Conservation (phyloP, 2,888 invertebrate species). For the Lycaena phlaeas region DNA sequence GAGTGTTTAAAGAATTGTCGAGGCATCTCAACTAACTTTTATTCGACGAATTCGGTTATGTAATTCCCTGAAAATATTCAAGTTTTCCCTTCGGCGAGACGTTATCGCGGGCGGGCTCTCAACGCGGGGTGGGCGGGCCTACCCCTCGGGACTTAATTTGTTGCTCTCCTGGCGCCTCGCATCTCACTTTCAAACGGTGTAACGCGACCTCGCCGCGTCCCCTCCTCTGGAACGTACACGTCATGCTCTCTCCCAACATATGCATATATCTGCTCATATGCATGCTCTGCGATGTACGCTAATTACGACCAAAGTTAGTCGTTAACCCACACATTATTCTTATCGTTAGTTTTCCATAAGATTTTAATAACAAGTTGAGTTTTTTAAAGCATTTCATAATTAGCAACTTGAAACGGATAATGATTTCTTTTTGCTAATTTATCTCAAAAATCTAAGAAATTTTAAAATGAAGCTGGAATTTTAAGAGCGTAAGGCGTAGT, state of each 20-base stretch:
- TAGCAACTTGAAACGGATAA: not conserved
- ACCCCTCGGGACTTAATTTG: conserved; percentile 71
- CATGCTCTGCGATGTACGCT: conserved; percentile 5
- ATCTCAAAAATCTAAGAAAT: no score
- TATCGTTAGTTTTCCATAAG: not conserved
- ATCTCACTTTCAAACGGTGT: conserved; percentile 71
- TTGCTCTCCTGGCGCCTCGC: conserved; percentile 72
- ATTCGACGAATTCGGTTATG: conserved; percentile 57
- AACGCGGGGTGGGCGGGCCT: conserved; percentile 47
- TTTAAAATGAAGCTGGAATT: no score
- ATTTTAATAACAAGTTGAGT: not conserved
- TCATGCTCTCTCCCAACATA: conserved; percentile 38
- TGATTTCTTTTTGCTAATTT: not conserved
- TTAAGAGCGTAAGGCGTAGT: no score
- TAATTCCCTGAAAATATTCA: conserved; percentile 65
- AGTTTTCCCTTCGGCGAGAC: conserved; percentile 65
- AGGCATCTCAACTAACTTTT: conserved; percentile 57
- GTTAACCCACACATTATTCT: not conserved
- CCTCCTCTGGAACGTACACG: conserved; percentile 44
- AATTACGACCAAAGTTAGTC: conserved; percentile 19
- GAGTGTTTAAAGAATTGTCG: conserved; percentile 31
- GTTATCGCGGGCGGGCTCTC: conserved; percentile 61
- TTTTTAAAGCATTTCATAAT: not conserved
- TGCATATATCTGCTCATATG: conserved; percentile 10
- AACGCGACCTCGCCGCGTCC: conserved; percentile 66